A percentile compares a stretch with the other conserved stretches of the same genome.
Evolutionary conservation across 2,888 invertebrate genomes (phyloP).

Genomic region (Dyspetes luteomarginatus): DNA sequence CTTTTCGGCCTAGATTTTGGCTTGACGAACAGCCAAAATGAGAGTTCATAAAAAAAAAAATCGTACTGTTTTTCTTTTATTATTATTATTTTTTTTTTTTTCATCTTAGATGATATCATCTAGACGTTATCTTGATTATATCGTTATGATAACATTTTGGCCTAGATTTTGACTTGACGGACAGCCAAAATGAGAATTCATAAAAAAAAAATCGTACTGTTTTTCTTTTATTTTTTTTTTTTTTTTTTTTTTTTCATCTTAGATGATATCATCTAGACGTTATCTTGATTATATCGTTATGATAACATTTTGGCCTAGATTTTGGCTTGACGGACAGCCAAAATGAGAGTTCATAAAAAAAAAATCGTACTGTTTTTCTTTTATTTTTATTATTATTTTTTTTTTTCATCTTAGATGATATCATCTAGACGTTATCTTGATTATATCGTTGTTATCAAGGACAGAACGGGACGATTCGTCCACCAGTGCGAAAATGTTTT

Average conservation of each 20-base stretch:
- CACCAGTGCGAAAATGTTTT: constrained; percentile 15
- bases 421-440: constrained; percentile 40
- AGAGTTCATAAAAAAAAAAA: background rate
- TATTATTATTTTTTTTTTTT: constrained; percentile 42
- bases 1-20: background rate
- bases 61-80: constrained; percentile 44
- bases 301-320: background rate
- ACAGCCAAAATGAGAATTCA: background rate
- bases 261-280: too few species aligned
- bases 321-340: background rate
- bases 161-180: background rate
- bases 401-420: constrained; percentile 27
- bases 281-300: too few species aligned
- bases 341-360: background rate
- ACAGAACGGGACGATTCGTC: background rate
- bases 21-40: background rate
- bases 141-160: too few species aligned
- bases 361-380: constrained; percentile 45
- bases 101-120: too few species aligned
- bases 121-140: too few species aligned
- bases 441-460: constrained; percentile 30
- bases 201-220: constrained; percentile 37
- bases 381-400: constrained; percentile 45
- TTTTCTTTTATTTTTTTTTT: constrained; percentile 51
- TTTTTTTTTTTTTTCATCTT: background rate